These are phyloP conservation scores for Clarias gariepinus DNA, from an alignment of 2,113 vertebrate genomes.

Conservation along the genomic window DNA sequence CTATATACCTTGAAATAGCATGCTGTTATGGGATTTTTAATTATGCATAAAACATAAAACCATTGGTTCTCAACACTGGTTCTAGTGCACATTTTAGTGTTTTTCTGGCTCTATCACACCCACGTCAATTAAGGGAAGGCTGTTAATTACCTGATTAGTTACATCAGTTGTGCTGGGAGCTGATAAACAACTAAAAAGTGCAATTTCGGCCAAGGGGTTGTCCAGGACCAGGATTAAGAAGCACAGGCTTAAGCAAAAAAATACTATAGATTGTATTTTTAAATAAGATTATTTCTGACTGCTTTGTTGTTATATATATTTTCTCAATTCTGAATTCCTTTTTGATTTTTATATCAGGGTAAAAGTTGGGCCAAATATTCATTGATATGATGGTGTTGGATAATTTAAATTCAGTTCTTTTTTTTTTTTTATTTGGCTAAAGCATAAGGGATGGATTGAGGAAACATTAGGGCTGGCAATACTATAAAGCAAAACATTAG, in stretches of 20 bases:
- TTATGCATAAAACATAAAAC: background rate
- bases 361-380: background rate
- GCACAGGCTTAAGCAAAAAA: background rate
- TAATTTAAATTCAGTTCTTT: background rate
- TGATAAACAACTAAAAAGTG: too few relatives aligned
- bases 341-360: background rate
- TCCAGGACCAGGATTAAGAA: too few relatives aligned
- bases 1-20: too few relatives aligned
- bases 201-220: too few relatives aligned
- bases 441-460: background rate
- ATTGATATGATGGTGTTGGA: background rate
- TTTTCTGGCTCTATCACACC: too few relatives aligned
- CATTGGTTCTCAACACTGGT: too few relatives aligned
- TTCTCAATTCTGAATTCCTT: background rate
- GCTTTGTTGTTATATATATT: background rate
- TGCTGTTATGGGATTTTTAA: background rate
- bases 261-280: background rate
- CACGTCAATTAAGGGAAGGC: too few relatives aligned
- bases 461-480: background rate
- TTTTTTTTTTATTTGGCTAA: background rate
- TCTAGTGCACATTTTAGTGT: too few relatives aligned
- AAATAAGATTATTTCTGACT: background rate
- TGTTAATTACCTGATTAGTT: background rate
- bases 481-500: background rate
- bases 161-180: too few relatives aligned